Conservation (phyloP, 2,888 invertebrate genomes). For the Lasiommata megera region DNA sequence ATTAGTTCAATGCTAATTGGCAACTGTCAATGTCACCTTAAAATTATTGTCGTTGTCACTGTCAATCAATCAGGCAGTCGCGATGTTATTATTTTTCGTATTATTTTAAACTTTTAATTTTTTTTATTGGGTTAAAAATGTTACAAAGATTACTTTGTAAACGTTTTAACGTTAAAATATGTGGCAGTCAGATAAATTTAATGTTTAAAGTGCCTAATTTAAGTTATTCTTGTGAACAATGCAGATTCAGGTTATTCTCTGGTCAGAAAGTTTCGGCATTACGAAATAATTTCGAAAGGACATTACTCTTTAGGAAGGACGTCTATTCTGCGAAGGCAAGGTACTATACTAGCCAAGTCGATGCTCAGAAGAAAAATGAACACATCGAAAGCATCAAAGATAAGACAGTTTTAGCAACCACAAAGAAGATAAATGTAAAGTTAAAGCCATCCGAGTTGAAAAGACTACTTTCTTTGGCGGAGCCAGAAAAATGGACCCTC, state of each 20-base stretch:
- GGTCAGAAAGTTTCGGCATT: constrained; percentile 53
- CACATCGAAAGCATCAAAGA: constrained; percentile 48
- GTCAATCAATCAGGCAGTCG: background rate
- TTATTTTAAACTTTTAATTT: constrained; percentile 38
- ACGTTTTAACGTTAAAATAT: constrained; percentile 60
- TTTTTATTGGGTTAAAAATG: constrained; percentile 34
- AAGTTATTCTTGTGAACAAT: constrained; percentile 58
- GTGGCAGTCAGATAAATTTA: constrained; percentile 52
- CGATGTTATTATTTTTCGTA: constrained; percentile 37
- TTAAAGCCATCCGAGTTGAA: constrained; percentile 79
- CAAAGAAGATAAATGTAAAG: constrained; percentile 69
- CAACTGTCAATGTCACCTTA: background rate
- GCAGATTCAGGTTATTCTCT: constrained; percentile 65
- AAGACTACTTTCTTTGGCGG: constrained; percentile 80
- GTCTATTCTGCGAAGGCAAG: constrained; percentile 52
- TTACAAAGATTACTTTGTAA: constrained; percentile 51
- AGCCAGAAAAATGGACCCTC: constrained; percentile 84
- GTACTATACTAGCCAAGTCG: constrained; percentile 64
- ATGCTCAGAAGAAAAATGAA: constrained; percentile 58
- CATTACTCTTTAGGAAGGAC: constrained; percentile 47
- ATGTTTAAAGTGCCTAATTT: constrained; percentile 47
- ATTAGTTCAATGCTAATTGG: background rate
- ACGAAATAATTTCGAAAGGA: constrained; percentile 62
- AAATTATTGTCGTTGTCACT: constrained; percentile 4
- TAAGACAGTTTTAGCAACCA: constrained; percentile 47